Base-by-base conservation (phyloP, 1,140 invertebrate genomes). In the Goniozus legneri region DNA sequence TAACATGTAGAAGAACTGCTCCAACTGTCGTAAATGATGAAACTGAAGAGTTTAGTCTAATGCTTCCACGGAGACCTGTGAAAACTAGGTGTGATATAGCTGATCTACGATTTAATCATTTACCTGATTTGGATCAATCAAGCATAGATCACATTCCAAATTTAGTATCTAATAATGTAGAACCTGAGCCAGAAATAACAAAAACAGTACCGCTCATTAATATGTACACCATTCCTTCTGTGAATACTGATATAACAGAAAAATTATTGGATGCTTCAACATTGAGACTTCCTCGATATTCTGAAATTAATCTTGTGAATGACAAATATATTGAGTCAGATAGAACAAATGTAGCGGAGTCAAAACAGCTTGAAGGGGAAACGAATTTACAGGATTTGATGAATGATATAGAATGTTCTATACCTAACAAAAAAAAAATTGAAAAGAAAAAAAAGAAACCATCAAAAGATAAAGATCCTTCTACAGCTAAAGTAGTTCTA, bases 401-500 rank as follows among this genome's bases (percentile, higher is more conserved):
- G n/a, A n/a, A n/a, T n/a, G n/a, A n/a, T n/a, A n/a, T n/a, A n/a
- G n/a, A n/a, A n/a, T n/a, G n/a, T n/a, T n/a, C n/a, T n/a, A n/a
- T n/a, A n/a, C n/a, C n/a, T n/a, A 27, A 40, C 40, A 54, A 24
- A 34, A 34, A 30, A 35, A 12, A 34, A 34, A 15, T 1, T 22
- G 0, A 6, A 42, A 31, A 13, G 8, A 51, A 41, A 41, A 14
- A 31, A 27, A 55, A 13, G 15, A 62, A 47, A 35, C 32, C 6
- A 16, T 2, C 18, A 8, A 48, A 4, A 1, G 34, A 32, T 21
- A 61, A 55, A 40, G 67, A 71, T 40, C 67, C 67, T 7, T 67
- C 59, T 13, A 8, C 52, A 2, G 68, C 50, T 7, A 71, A 67
- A 39, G 68, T 71, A 19, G 62, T 71, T 7, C 47, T 69, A 10